Base-by-base conservation (phyloP, 1,140 invertebrate species). In the Rhagoletis pomonella region DNA sequence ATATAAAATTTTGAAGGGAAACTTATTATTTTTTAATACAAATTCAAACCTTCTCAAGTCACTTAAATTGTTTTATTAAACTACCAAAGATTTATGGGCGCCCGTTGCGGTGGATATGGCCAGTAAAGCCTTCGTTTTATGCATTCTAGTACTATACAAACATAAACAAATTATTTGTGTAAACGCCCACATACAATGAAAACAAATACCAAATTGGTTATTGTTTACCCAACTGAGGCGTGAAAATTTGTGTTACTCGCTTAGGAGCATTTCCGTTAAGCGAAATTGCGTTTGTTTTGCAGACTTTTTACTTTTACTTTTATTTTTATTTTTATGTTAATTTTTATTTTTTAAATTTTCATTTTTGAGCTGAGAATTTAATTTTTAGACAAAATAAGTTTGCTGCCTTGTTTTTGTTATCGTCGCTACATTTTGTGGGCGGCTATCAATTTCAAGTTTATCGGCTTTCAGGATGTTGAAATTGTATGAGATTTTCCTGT, bases 141-240 rank as follows among this genome's bases (percentile, higher is more conserved):
- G 62, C 62, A 64, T 19, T 64, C 29, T 64, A 19, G 7, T 29
- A 64, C 5, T 7, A 64, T 9, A 39, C 39, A 29, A 67, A 67
- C 64, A 67, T 7, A 42, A 67, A 67, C 39, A 44, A 44, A 47
- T 17, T 14, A 29, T 29, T 29, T 29, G 29, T 73, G 47, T 14
- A 73, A 17, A 73, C 19, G 14, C 69, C 0, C 42, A 2, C 69
- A 47, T 5, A 29, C 17, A 6, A 10, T 55, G 47, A 81, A 58
- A 81, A 81, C 47, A 55, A 81, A 14, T 55, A 81, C 47, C 7
- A 81, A 58, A 55, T 81, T 81, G 50, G 7, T 81, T 81, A 55
- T 81, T 81, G 73, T 81, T 81, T 81, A 81, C n/a, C 14, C 73
- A 29, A 55, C 55, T 81, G 47, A 81, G 47, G 47, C 47, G 73